Evolutionary conservation across 2,888 invertebrate genomes (phyloP).

Genomic region (Leuctra nigra): DNA sequence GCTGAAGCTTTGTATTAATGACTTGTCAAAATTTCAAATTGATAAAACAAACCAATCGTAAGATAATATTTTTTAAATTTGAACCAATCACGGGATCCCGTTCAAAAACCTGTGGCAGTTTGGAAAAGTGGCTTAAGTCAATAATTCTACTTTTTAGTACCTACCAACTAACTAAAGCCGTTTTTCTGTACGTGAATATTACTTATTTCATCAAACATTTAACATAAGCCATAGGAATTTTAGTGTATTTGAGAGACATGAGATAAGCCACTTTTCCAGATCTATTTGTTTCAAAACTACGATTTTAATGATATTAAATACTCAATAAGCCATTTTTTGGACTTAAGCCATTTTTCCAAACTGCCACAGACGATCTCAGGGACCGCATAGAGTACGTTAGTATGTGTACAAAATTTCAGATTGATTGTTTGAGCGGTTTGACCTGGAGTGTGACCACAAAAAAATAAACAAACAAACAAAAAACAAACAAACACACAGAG

Average conservation of each 20-base stretch:
- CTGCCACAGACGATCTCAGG: constrained; percentile 8
- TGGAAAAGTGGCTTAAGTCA: neutral
- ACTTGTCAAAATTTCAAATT: too few relatives aligned
- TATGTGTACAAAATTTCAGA: too few relatives aligned
- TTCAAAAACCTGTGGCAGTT: too few relatives aligned
- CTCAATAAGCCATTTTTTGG: neutral
- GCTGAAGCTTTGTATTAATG: too few relatives aligned
- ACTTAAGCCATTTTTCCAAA: constrained; percentile 6
- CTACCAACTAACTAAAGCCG: neutral
- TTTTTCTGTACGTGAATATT: neutral
- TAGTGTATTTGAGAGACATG: neutral
- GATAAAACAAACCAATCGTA: too few relatives aligned
- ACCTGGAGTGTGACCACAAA: too few relatives aligned
- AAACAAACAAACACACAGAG: too few relatives aligned
- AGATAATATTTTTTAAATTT: too few relatives aligned
- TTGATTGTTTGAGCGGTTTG: too few relatives aligned
- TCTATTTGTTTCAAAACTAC: neutral
- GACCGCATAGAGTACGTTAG: too few relatives aligned
- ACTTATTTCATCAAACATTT: neutral
- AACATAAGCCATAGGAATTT: neutral
- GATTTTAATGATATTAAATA: neutral
- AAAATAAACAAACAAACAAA: too few relatives aligned
- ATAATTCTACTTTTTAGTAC: neutral
- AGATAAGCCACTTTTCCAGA: constrained; percentile 1
- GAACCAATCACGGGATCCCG: too few relatives aligned